Conservation (phyloP, 2,888 invertebrate genomes). For the Notodonta dromedarius region DNA sequence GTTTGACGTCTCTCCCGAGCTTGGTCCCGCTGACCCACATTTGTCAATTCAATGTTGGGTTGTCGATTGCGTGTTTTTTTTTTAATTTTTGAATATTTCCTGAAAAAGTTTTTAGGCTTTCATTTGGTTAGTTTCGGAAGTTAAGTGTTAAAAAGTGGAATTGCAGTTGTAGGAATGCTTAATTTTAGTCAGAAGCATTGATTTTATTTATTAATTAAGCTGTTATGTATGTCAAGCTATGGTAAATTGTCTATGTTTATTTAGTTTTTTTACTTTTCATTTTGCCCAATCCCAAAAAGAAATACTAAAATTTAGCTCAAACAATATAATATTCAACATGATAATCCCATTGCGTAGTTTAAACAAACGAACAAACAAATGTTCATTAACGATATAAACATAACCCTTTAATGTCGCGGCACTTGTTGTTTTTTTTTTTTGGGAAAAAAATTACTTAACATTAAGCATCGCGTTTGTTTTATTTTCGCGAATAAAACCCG, state of each 20-base stretch:
- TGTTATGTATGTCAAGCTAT: no score
- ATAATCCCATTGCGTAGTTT: constrained; percentile 8
- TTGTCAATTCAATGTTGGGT: constrained; percentile 44
- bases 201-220: no score
- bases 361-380: constrained; percentile 19
- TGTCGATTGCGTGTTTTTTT: constrained; percentile 20
- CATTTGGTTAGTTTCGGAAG: neutral
- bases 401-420: constrained; percentile 21
- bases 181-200: no score
- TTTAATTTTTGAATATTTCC: constrained; percentile 15
- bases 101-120: constrained; percentile 19
- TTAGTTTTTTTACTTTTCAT: no score
- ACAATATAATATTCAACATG: constrained; percentile 5
- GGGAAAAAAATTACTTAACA: neutral
- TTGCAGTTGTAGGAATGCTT: no score
- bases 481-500: constrained; percentile 23
- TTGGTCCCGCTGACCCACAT: constrained; percentile 52
- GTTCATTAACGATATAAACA: constrained; percentile 11
- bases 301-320: no score
- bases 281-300: no score
- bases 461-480: constrained; percentile 15
- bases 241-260: no score
- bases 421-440: neutral
- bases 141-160: no score
- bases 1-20: constrained; percentile 47